Conservation (phyloP, 2,888 invertebrate species). For the Leptinotarsa tumamoca region DNA sequence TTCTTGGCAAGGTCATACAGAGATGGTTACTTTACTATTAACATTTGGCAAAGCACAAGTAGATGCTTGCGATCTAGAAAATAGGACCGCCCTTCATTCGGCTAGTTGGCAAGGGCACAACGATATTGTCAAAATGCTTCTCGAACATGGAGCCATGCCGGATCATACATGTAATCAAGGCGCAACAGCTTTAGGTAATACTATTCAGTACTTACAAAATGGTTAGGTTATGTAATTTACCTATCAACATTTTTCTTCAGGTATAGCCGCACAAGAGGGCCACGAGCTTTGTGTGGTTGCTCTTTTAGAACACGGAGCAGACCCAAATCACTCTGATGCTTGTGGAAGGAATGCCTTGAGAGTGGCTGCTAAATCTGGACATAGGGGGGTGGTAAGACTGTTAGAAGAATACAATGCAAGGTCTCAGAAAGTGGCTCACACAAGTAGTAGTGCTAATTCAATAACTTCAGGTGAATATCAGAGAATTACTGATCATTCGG, state of each 20-base stretch:
- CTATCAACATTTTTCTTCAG: constrained; percentile 62
- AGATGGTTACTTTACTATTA: constrained; percentile 89
- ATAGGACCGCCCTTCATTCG: constrained; percentile 91
- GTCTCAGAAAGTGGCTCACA: constrained; percentile 62
- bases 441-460: constrained; percentile 63
- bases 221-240: too few relatives aligned
- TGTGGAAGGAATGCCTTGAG: constrained; percentile 89
- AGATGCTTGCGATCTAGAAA: constrained; percentile 89
- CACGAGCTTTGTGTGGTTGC: constrained; percentile 92
- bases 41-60: constrained; percentile 84
- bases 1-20: constrained; percentile 94
- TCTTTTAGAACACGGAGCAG: constrained; percentile 85
- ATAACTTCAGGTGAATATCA: constrained; percentile 62
- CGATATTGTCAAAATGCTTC: constrained; percentile 82
- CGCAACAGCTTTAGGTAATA: constrained; percentile 86
- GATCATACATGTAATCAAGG: constrained; percentile 96
- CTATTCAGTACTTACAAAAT: constrained; percentile 21
- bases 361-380: constrained; percentile 92
- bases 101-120: constrained; percentile 96
- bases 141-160: constrained; percentile 84
- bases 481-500: too few relatives aligned
- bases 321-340: constrained; percentile 86
- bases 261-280: constrained; percentile 96
- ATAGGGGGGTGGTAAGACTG: constrained; percentile 84
- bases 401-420: constrained; percentile 75